A percentile compares a stretch with the other conserved stretches of the same genome.
Evolutionary conservation across 2,113 vertebrate species (phyloP).

Genomic region (Gavia stellata): DNA sequence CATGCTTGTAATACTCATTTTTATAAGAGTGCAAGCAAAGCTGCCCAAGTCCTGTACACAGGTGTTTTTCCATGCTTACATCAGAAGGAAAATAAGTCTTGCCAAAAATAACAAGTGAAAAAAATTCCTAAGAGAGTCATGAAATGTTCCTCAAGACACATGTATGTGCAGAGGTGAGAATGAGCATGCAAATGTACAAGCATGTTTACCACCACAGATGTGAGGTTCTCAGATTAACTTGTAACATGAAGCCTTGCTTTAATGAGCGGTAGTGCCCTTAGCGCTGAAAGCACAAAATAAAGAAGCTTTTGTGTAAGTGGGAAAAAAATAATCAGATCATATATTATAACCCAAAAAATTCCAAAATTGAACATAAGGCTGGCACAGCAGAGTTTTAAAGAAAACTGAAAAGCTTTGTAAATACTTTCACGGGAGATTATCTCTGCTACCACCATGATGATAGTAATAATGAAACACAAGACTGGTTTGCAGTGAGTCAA

Average conservation of each 20-base stretch:
- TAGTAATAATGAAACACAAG: background rate
- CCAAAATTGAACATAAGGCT: background rate
- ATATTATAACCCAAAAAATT: background rate
- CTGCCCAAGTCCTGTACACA: background rate
- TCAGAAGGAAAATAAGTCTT: background rate
- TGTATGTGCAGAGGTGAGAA: background rate
- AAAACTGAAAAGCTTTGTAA: background rate
- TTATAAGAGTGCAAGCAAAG: background rate
- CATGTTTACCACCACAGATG: background rate
- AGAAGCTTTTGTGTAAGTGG: background rate
- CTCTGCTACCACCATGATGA: background rate
- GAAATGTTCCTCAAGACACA: background rate
- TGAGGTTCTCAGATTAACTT: background rate
- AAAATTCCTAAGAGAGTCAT: background rate
- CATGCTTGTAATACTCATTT: background rate
- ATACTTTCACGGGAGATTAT: background rate
- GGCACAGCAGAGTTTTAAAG: background rate
- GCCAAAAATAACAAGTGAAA: background rate
- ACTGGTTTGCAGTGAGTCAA: background rate
- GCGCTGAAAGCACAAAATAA: background rate
- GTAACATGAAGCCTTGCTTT: background rate
- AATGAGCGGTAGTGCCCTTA: background rate
- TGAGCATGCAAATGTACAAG: background rate
- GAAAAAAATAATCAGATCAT: background rate
- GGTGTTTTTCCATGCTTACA: background rate